Conservation (phyloP, 2,888 invertebrate genomes). For the Neelides folsomi region DNA sequence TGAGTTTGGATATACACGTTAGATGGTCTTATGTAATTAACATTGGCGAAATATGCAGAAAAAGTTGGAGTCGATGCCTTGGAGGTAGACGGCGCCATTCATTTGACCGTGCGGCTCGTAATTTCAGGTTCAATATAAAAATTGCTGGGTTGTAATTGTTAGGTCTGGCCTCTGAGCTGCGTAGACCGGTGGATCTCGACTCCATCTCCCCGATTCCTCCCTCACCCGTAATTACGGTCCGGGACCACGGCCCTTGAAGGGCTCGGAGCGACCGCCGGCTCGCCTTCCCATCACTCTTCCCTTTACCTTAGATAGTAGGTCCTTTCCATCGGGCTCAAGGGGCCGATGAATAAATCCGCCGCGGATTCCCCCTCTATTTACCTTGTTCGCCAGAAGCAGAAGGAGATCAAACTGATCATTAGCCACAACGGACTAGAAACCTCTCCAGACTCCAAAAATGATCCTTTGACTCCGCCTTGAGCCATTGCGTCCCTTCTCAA, state of each 20-base stretch:
- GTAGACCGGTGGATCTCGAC: background rate
- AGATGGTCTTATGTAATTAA: conserved; percentile 29
- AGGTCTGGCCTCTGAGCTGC: conserved; percentile 25
- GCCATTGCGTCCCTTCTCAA: conserved; percentile 2
- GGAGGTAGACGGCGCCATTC: conserved; percentile 34
- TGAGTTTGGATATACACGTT: conserved; percentile 32
- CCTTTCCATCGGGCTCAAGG: too few relatives aligned
- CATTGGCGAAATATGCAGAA: conserved; percentile 32
- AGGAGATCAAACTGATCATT: conserved; percentile 9
- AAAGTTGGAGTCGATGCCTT: conserved; percentile 26
- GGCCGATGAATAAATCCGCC: too few relatives aligned
- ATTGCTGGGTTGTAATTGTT: conserved; percentile 34
- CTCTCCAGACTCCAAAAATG: background rate
- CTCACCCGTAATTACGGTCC: conserved; percentile 11
- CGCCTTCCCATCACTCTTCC: too few relatives aligned
- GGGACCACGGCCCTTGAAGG: conserved; percentile 10
- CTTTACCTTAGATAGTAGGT: too few relatives aligned
- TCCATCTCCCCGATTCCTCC: background rate
- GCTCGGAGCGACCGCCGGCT: background rate
- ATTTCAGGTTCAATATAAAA: conserved; percentile 34
- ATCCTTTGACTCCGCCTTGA: conserved; percentile 10
- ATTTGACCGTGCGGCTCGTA: conserved; percentile 33
- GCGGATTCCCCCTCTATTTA: too few relatives aligned
- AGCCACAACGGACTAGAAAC: background rate
- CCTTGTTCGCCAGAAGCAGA: conserved; percentile 6